phyloP scores from a whole-genome alignment of 2,797 vertebrate species.

The Thaleichthys pacificus region DNA sequence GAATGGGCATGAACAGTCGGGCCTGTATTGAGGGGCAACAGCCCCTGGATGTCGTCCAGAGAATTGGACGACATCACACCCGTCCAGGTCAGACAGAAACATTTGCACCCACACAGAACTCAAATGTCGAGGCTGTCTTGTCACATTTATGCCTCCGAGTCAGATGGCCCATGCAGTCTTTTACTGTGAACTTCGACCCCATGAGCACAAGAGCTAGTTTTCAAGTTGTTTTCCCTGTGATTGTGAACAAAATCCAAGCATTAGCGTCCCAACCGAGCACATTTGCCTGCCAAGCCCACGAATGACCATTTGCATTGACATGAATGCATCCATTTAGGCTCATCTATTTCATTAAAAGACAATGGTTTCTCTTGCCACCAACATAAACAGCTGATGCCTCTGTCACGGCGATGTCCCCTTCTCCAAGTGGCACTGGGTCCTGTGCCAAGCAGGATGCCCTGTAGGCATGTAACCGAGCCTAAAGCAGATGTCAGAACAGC shows the following conservation, averaged over 20 bases:
- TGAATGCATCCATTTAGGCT: constrained; percentile 11
- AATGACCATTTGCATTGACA: not conserved
- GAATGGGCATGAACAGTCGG: constrained; percentile 1
- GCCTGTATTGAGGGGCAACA: not conserved
- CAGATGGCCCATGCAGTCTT: not conserved
- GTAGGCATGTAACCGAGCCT: constrained; percentile 10
- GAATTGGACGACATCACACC: not conserved
- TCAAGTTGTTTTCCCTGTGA: not conserved
- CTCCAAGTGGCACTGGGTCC: constrained; percentile 14
- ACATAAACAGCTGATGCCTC: constrained; percentile 12
- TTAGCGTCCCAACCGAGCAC: not conserved
- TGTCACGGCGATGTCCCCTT: not conserved
- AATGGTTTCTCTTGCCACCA: constrained; percentile 2
- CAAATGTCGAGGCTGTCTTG: not conserved
- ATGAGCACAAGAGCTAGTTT: not conserved
- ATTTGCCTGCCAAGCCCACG: not conserved
- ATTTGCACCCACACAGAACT: not conserved
- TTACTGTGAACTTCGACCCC: not conserved
- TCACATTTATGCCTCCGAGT: not conserved
- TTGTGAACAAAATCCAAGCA: not conserved
- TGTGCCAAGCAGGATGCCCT: constrained; percentile 13
- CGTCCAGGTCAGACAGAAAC: not conserved
- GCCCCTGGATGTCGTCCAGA: not conserved
- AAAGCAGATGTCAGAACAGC: constrained; percentile 17
- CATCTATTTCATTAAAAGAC: not conserved